phyloP scores from a whole-genome alignment of 2,888 invertebrate genomes.

The Sipha maydis region DNA sequence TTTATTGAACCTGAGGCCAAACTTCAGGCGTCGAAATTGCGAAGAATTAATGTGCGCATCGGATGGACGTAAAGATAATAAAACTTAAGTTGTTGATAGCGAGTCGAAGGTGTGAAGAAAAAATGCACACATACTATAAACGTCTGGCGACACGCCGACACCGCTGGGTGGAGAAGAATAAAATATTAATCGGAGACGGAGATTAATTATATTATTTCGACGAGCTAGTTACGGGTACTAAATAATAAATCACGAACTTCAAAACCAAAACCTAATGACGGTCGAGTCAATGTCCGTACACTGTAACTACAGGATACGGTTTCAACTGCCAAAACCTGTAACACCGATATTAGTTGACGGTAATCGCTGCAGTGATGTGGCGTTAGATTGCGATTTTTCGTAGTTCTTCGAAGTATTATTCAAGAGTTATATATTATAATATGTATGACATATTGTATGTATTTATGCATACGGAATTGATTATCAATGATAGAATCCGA shows the following conservation, averaged over 20 bases:
- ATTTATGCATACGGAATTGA: too few species aligned
- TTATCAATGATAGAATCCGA: too few species aligned
- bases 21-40: neutral
- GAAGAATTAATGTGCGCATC: neutral
- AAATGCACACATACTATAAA: neutral
- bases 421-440: too few species aligned
- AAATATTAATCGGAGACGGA: neutral
- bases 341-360: neutral
- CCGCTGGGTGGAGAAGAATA: neutral
- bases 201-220: neutral
- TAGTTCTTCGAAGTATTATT: too few species aligned
- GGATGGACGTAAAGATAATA: neutral
- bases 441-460: too few species aligned
- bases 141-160: neutral
- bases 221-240: neutral
- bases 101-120: neutral
- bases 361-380: neutral
- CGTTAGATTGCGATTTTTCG: too few species aligned
- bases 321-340: neutral
- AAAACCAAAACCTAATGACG: neutral
- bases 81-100: neutral
- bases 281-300: neutral
- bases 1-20: neutral
- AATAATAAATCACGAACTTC: neutral
- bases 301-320: neutral